Evolutionary conservation across 2,113 vertebrate species (phyloP).

Genomic region (Mus spicilegus): DNA sequence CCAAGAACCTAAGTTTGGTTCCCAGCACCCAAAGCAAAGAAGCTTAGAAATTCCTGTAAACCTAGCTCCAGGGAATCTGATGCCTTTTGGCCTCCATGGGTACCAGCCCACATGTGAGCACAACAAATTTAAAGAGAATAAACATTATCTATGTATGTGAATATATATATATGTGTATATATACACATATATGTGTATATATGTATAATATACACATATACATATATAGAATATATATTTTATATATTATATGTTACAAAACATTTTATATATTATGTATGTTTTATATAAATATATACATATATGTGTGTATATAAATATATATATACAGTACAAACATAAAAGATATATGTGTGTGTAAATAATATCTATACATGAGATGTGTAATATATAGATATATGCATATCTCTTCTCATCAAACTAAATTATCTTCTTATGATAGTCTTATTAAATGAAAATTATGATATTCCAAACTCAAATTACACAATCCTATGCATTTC

Average conservation of each 20-base stretch:
- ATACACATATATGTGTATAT: not conserved
- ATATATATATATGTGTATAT: not conserved
- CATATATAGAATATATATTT: too few species aligned
- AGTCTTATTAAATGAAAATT: slow-evolving; percentile 48
- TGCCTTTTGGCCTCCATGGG: not conserved
- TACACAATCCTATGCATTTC: not conserved
- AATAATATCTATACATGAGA: not conserved
- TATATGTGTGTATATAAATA: too few species aligned
- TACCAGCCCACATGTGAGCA: not conserved
- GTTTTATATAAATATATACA: too few species aligned
- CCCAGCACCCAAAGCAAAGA: not conserved
- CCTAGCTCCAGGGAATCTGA: not conserved
- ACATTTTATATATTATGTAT: too few species aligned
- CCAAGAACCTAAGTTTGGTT: not conserved
- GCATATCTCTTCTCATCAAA: not conserved
- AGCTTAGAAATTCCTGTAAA: not conserved
- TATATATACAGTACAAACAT: not conserved
- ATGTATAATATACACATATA: not conserved
- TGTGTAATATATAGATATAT: not conserved
- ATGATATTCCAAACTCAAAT: slow-evolving; percentile 26
- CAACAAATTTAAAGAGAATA: not conserved
- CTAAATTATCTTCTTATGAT: slow-evolving; percentile 23
- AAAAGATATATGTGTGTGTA: too few species aligned
- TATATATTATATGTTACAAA: too few species aligned
- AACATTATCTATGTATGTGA: not conserved